Evolutionary conservation across 2,797 vertebrate species (phyloP).

Genomic region (Xenops minutus): DNA sequence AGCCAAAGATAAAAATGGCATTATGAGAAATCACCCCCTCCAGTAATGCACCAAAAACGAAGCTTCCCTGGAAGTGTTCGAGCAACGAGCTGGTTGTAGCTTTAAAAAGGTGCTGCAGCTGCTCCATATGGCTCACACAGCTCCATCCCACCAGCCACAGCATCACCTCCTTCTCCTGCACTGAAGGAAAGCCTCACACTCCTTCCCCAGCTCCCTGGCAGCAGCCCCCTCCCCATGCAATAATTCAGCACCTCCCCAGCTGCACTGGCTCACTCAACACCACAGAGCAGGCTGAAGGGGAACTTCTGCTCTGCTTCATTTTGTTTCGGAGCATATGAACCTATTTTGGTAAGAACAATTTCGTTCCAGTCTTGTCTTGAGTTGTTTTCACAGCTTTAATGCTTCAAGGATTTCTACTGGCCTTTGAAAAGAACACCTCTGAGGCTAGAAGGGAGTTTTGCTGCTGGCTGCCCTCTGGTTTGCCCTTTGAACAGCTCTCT

Average conservation of each 20-base stretch:
- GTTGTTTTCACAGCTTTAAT: conserved; percentile 45
- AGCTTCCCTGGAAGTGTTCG: not conserved
- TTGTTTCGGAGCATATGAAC: not conserved
- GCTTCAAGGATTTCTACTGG: not conserved
- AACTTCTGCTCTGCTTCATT: not conserved
- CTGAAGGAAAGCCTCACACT: not conserved
- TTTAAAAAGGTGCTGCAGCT: not conserved
- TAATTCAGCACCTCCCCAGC: not conserved
- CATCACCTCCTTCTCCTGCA: not conserved
- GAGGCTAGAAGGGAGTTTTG: conserved; percentile 7
- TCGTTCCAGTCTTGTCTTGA: not conserved
- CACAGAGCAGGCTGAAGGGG: not conserved
- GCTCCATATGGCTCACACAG: rapidly evolving
- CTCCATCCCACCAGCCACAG: not conserved
- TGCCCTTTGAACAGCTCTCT: conserved; percentile 19
- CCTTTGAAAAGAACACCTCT: conserved; percentile 40
- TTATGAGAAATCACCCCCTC: not conserved
- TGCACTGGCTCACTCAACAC: not conserved
- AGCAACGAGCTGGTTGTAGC: not conserved
- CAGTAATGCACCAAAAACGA: not conserved
- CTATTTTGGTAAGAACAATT: not conserved
- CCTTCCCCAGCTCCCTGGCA: not conserved
- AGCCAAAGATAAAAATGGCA: not conserved
- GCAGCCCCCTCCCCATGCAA: not conserved
- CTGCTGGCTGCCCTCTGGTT: conserved; percentile 5